These are phyloP conservation scores for Cossypha polioptera DNA, from an alignment of 2,797 vertebrate species.

Conservation along the genomic window DNA sequence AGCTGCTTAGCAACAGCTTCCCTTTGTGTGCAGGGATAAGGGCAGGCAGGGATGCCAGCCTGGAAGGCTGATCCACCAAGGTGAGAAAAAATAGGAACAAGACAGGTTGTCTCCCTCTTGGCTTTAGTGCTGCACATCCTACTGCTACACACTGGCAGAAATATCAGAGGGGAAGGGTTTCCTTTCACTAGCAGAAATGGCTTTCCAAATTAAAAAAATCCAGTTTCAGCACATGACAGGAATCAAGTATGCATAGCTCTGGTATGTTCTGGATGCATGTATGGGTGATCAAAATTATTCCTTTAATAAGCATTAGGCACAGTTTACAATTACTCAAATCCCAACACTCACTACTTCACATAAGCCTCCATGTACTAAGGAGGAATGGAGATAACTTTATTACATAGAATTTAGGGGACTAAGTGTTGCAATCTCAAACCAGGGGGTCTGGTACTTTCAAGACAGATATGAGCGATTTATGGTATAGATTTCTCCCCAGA, in stretches of 20 bases:
- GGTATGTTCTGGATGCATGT: neutral
- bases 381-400: neutral
- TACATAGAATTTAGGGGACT: neutral
- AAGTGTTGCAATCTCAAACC: neutral
- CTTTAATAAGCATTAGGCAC: neutral
- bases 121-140: neutral
- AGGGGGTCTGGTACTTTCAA: neutral
- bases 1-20: conserved; percentile 51
- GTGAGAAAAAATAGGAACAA: neutral
- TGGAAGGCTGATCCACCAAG: neutral
- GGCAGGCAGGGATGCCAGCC: neutral
- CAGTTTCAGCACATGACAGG: neutral
- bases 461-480: neutral
- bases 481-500: neutral
- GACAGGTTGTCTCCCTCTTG: neutral
- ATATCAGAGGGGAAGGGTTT: neutral
- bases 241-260: accelerated
- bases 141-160: neutral
- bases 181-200: neutral
- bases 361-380: neutral
- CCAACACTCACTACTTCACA: neutral
- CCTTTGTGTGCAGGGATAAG: neutral
- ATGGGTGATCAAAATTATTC: neutral
- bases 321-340: neutral
- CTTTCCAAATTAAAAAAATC: neutral